A percentile compares a stretch with the other conserved stretches of the same genome.
Evolutionary conservation across 2,888 invertebrate species (phyloP).

Genomic region (Drosophila aldrichi): DNA sequence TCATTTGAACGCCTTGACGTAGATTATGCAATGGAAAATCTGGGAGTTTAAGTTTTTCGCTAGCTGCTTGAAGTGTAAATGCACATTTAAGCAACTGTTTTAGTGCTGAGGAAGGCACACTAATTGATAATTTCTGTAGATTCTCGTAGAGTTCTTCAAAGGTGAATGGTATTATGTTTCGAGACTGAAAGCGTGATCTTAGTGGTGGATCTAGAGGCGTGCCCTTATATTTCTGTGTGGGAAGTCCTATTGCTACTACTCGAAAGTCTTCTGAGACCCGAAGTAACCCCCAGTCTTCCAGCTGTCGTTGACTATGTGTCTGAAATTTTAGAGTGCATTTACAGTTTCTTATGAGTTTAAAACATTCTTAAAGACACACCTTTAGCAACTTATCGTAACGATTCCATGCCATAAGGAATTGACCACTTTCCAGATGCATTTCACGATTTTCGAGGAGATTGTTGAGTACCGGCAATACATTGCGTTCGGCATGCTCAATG

Average conservation of each 20-base stretch:
- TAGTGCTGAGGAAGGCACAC: constrained; percentile 85
- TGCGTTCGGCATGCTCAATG: constrained; percentile 98
- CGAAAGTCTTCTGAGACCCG: constrained; percentile 96
- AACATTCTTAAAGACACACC: constrained; percentile 85
- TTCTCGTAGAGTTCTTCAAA: constrained; percentile 87
- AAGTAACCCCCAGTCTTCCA: constrained; percentile 94
- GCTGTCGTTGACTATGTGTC: constrained; percentile 92
- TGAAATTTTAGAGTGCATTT: constrained; percentile 76
- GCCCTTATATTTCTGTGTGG: constrained; percentile 94
- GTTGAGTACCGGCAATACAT: constrained; percentile 97
- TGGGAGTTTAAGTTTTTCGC: constrained; percentile 89
- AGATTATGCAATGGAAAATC: constrained; percentile 96
- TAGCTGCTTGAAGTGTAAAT: constrained; percentile 91
- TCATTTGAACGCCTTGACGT: constrained; percentile 86
- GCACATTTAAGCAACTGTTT: constrained; percentile 89
- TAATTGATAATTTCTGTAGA: constrained; percentile 86
- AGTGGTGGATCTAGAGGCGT: constrained; percentile 98
- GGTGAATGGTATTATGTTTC: constrained; percentile 88
- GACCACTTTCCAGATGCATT: constrained; percentile 99
- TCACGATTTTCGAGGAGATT: constrained; percentile 98
- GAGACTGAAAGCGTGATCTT: constrained; percentile 96
- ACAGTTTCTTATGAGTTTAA: neutral
- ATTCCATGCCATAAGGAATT: constrained; percentile 94
- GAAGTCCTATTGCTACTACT: constrained; percentile 96
- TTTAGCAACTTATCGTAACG: constrained; percentile 95